Evolutionary conservation across 2,888 invertebrate genomes (phyloP).

Genomic region (Barypeithes pellucidus): DNA sequence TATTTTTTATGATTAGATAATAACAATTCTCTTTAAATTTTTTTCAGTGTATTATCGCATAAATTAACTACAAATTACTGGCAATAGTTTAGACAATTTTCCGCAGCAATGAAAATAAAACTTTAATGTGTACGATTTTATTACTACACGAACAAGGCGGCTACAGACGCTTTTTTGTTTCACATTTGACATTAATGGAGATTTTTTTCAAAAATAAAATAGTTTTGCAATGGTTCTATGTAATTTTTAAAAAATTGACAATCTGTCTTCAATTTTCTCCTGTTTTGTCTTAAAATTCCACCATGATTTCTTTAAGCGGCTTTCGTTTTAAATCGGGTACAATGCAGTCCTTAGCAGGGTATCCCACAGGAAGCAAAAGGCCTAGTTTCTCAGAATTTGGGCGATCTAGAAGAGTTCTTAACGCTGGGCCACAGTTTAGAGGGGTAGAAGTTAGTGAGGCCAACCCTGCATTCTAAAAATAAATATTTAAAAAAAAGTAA

Average conservation of each 20-base stretch:
- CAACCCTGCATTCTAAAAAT: slow-evolving; percentile 84
- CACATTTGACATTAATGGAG: not conserved
- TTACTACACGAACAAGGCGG: slow-evolving; percentile 9
- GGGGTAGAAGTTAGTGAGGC: slow-evolving; percentile 93
- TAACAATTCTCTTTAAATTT: not conserved
- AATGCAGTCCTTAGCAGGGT: slow-evolving; percentile 82
- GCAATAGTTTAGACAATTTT: slow-evolving; percentile 32
- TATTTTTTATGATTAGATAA: no score
- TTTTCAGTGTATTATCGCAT: slow-evolving; percentile 17
- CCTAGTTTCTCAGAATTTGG: slow-evolving; percentile 87
- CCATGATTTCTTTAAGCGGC: slow-evolving; percentile 81
- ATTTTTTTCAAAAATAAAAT: no score
- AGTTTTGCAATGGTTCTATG: no score
- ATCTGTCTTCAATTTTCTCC: no score
- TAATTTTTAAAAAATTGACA: no score
- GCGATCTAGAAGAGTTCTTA: slow-evolving; percentile 82
- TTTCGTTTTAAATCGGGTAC: slow-evolving; percentile 87
- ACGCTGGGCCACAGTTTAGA: slow-evolving; percentile 89
- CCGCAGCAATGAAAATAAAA: slow-evolving; percentile 28
- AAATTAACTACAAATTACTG: slow-evolving; percentile 24
- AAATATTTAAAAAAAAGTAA: slow-evolving; percentile 23
- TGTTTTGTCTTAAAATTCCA: slow-evolving; percentile 71
- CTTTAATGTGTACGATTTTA: slow-evolving; percentile 21
- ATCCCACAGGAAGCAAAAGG: slow-evolving; percentile 89
- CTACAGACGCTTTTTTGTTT: not conserved